Percentiles rank a stretch among this genome's conserved stretches.
Evolutionary conservation across 2,888 invertebrate genomes (phyloP).

Genomic region (Opisthograptis luteolata): DNA sequence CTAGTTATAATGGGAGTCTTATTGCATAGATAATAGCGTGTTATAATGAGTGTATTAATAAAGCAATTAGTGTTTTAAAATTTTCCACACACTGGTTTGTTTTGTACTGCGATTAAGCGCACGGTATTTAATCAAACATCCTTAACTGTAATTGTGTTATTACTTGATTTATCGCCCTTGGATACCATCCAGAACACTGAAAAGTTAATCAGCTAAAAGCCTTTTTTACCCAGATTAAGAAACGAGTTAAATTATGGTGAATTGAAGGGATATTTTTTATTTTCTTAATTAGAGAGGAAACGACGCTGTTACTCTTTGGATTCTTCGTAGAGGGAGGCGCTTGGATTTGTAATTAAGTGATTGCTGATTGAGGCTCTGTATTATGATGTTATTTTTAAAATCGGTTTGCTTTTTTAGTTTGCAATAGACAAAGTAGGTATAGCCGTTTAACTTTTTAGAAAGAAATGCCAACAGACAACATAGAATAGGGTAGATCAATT

Average conservation of each 20-base stretch:
- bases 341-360: constrained; percentile 9
- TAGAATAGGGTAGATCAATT: too few relatives aligned
- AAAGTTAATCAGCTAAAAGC: constrained; percentile 82
- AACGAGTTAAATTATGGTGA: constrained; percentile 73
- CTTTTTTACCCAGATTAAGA: constrained; percentile 61
- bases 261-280: constrained; percentile 63
- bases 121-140: constrained; percentile 64
- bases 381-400: too few relatives aligned
- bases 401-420: too few relatives aligned
- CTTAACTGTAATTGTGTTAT: constrained; percentile 74
- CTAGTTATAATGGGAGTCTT: too few relatives aligned
- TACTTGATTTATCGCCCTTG: constrained; percentile 72
- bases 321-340: constrained; percentile 13
- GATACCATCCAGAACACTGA: constrained; percentile 70
- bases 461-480: too few relatives aligned
- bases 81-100: constrained; percentile 31
- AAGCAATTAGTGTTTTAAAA: too few relatives aligned
- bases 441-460: too few relatives aligned
- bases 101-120: constrained; percentile 2
- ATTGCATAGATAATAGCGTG: too few relatives aligned
- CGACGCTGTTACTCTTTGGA: constrained; percentile 19
- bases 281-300: constrained; percentile 53
- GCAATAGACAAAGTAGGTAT: too few relatives aligned
- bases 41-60: too few relatives aligned
- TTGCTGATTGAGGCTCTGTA: too few relatives aligned